A percentile compares a stretch with the other conserved stretches of the same genome.
Evolutionary conservation across 2,888 invertebrate genomes (phyloP).

Genomic region (Tinea pellionella): DNA sequence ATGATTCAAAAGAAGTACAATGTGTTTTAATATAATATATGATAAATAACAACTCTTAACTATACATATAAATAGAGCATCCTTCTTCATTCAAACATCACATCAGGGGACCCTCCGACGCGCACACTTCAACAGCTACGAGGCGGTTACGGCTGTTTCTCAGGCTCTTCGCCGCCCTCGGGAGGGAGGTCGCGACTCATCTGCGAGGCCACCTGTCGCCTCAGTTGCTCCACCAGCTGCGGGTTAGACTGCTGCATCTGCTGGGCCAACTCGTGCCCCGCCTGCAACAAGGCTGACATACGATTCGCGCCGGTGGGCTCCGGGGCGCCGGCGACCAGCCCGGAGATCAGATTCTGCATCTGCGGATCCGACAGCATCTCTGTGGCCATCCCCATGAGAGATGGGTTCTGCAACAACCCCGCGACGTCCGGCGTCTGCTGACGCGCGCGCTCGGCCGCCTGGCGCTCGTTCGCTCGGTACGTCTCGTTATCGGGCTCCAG

Average conservation of each 20-base stretch:
- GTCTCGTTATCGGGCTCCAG: constrained; percentile 94
- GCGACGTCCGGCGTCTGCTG: constrained; percentile 79
- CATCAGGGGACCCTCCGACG: background rate
- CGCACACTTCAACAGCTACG: background rate
- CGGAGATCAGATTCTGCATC: constrained; percentile 78
- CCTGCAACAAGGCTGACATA: constrained; percentile 62
- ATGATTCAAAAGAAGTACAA: background rate
- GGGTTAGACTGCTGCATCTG: constrained; percentile 87
- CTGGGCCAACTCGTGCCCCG: constrained; percentile 83
- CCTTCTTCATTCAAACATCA: background rate
- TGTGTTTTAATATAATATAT: constrained; percentile 16
- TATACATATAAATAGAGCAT: constrained; percentile 19
- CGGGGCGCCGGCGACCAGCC: constrained; percentile 21
- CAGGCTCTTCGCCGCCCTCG: constrained; percentile 23
- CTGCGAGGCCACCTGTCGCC: constrained; percentile 61
- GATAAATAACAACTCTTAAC: constrained; percentile 11
- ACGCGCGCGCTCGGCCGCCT: constrained; percentile 84
- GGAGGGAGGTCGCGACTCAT: constrained; percentile 22
- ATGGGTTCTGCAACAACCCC: constrained; percentile 82
- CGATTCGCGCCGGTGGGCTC: constrained; percentile 28
- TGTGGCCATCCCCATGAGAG: constrained; percentile 85
- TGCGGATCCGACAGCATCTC: constrained; percentile 87
- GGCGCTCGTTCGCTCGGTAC: constrained; percentile 86
- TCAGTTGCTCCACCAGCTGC: constrained; percentile 81
- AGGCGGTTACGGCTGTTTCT: constrained; percentile 21